Base-by-base conservation (phyloP, 1,140 invertebrate species). In the Drosophila sp. region DNA sequence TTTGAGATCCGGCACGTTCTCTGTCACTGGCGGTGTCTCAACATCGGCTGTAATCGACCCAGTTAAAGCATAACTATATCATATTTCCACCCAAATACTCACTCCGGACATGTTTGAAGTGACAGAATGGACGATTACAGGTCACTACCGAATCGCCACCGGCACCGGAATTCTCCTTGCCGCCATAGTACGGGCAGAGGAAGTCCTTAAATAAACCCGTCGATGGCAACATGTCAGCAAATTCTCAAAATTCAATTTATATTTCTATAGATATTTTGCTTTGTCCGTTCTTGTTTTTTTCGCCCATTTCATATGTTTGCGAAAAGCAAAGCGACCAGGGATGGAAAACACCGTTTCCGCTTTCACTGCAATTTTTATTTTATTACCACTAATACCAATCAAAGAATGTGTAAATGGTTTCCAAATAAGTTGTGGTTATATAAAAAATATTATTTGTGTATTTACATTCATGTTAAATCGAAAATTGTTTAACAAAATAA, bases 91-190 rank as follows among this genome's bases (percentile, higher is more conserved):
- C 2, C 32, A 29, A 8, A 27, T 33, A 76, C 78, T 92, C 91
- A 94, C 94, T 95, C 85, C 94, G 95, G 79, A 94, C 93, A 93
- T 98, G 97, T 91, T 96, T 95, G 91, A 96, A 98, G 92, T 97
- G 97, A 93, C 97, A 98, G 92, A 97, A 97, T 23, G 97, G 96
- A 84, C 97, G 94, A 75, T 96, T 95, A 92, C 97, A 98, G 57
- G 94, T 92, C 41, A 27, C 32, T n/a, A 64, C 50, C 10, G 72
- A 50, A n/a, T 50, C 75, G 44, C 41, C 62, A 4, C 11, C 55
- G 41, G 35, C 75, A 30, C 66, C 62, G 50, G 92, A 10, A 1
- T 8, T 38, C 25, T 66, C 47, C 17, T 72, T 75, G 60, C 95
- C 95, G 77, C 96, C 94, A 87, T 94, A 97, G 93, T 96, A 98